Conservation (phyloP, 1,140 invertebrate species). For the Cherax quadricarinatus region DNA sequence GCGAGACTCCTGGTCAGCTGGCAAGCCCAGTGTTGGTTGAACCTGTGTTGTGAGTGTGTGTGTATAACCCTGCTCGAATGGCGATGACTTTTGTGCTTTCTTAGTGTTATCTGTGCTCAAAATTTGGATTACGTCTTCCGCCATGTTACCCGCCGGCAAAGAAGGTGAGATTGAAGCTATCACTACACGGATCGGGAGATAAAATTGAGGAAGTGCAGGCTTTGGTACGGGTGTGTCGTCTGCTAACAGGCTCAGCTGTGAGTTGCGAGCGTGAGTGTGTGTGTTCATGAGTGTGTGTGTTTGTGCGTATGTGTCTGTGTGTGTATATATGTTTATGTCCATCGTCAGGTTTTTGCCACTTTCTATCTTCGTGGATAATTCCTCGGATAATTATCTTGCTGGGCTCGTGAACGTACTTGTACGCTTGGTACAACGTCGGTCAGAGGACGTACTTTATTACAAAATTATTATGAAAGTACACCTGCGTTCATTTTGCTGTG, state of each 20-base stretch:
- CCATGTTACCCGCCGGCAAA: conserved; percentile 17
- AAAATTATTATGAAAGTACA: too few relatives aligned
- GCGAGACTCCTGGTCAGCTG: conserved; percentile 58
- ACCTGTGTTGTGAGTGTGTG: conserved; percentile 58
- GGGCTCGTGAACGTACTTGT: too few relatives aligned
- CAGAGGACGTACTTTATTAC: too few relatives aligned
- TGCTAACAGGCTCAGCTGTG: conserved; percentile 16
- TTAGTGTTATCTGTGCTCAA: conserved; percentile 58
- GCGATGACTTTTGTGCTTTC: conserved; percentile 58
- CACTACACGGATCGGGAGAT: not conserved
- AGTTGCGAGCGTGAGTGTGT: conserved; percentile 7
- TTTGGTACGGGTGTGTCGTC: conserved; percentile 6
- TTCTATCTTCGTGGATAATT: not conserved
- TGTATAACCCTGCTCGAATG: conserved; percentile 51
- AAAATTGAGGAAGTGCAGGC: conserved; percentile 6
- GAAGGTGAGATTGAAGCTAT: conserved; percentile 17
- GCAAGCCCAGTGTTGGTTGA: conserved; percentile 46
- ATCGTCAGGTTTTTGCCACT: not conserved
- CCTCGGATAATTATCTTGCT: not conserved
- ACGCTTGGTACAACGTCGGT: too few relatives aligned
- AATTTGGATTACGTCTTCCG: conserved; percentile 59
- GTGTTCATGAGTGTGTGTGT: not conserved
- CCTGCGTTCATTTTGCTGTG: too few relatives aligned
- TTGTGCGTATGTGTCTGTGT: not conserved
- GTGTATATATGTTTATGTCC: not conserved